Evolutionary conservation across 92 coral and sea anemone genomes (phyloP), one percentile per base, ranked within the genome.

Genomic region (Diadumene lineata): DNA sequence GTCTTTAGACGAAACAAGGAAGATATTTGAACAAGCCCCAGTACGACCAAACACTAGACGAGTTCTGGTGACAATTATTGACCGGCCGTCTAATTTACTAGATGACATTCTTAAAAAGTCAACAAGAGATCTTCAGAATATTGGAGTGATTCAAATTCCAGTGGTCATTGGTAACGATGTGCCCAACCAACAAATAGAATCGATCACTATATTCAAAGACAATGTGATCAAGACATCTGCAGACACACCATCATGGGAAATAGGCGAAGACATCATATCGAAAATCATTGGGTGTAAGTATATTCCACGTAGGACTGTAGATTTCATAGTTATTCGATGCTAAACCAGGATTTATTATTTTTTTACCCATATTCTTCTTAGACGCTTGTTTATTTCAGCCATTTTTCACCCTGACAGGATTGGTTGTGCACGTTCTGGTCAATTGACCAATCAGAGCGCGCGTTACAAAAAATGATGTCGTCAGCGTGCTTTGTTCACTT

Each of bases 201-300:
- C 70, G 7, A 53, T 76, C 7, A 65, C 81, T 18, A 66, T 76
- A 34, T 76, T 44, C 26, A 76, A 66, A 76, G 73, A 76, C 29
- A 76, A 76, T 50, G 81, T 76, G 2, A 76, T 76, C 33, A 76
- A 76, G 73, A 55, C 65, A 2, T 21, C 64, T 50, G 55, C 62
- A 50, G 70, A 76, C 58, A 64, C 73, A 31, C 73, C 81, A 76
- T 15, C 73, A 0, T 76, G 70, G 70, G 65, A 76, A 29, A 76
- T 51, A 31, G 81, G 81, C 29, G 81, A 76, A 57, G 81, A 76
- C 48, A 76, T 76, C 18, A 76, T 76, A 7, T 18, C 73, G 9
- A 76, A 66, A 48, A 76, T 76, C 18, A 76, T 76, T 51, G 81
- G 81, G 21, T 24, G 81, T 76, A 51, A 64, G 72, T 76, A 76